Percentiles rank a stretch among this genome's conserved stretches.
Conservation (phyloP, 2,888 invertebrate genomes). For the Mesoligia furuncula region DNA sequence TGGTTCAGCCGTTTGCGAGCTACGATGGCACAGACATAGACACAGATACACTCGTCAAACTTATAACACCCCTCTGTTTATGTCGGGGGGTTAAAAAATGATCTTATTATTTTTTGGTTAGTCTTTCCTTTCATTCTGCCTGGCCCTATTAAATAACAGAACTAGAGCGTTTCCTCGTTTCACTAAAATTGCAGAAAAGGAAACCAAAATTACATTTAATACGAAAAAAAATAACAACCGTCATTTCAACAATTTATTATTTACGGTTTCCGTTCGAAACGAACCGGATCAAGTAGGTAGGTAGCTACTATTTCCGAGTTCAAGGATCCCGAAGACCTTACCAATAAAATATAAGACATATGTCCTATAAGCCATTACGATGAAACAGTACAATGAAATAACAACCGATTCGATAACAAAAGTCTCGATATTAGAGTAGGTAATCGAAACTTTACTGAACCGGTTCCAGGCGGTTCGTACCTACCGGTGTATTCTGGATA, state of each 20-base stretch:
- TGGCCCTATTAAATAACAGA: background rate
- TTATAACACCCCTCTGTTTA: no score
- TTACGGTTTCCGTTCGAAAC: conserved; percentile 22
- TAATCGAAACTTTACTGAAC: conserved; percentile 68
- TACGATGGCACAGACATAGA: no score
- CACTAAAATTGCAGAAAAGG: background rate
- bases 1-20: no score
- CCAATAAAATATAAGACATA: conserved; percentile 63
- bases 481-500: conserved; percentile 49
- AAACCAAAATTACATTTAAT: conserved; percentile 20
- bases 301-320: conserved; percentile 41
- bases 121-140: background rate
- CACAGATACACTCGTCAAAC: no score
- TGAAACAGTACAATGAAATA: conserved; percentile 68
- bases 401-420: conserved; percentile 69
- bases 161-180: background rate
- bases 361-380: conserved; percentile 60
- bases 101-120: no score
- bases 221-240: conserved; percentile 27
- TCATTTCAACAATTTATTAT: conserved; percentile 39
- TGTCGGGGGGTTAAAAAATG: no score
- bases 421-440: conserved; percentile 63
- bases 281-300: conserved; percentile 34
- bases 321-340: conserved; percentile 39
- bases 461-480: conserved; percentile 51